Base-by-base conservation (phyloP, 2,888 invertebrate genomes). In the Cantharis flavilabris region DNA sequence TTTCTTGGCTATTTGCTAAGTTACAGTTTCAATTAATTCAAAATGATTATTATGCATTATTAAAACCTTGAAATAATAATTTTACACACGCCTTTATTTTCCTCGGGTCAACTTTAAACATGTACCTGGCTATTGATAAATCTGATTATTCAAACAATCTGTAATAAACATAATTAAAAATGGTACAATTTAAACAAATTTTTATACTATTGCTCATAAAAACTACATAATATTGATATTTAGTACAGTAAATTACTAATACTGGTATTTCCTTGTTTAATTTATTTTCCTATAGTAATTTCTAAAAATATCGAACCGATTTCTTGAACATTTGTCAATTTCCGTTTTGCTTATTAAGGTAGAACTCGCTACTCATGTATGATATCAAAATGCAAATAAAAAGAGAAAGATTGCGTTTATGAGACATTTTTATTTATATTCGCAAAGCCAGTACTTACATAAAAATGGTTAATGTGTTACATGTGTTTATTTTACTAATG, bases 331-430 rank as follows among this genome's bases (percentile, higher is more conserved):
- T 67, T n/a, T 67, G 26, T 67, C 65, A 67, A 23, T 67, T 67
- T 67, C 65, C 65, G 65, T 67, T 67, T 67, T 23, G 20, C 26
- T 67, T 23, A 16, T 67, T 67, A 67, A 67, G 65, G 65, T 67
- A 67, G 65, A 67, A 67, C n/a, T 67, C n/a, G 70, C 65, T 62
- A 73, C 72, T 20, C 49, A 26, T 26, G n/a, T 49, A n/a, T 69
- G 72, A 70, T 76, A 76, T 76, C 76, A 76, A 62, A 72, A 70
- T 13, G 76, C 64, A 76, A 76, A 76, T 76, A 76, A 73, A 62
- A 16, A 26, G 70, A 76, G 62, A 72, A 23, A 67, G 65, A 67
- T 67, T 67, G 65, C 30, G 28, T 23, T 30, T 69, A 14, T 69
- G 28, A 69, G 5, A 16, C 28, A 28, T 16, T 69, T 30, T 20